Conservation (phyloP, 1,140 invertebrate genomes). For the Drosophila albomicans region DNA sequence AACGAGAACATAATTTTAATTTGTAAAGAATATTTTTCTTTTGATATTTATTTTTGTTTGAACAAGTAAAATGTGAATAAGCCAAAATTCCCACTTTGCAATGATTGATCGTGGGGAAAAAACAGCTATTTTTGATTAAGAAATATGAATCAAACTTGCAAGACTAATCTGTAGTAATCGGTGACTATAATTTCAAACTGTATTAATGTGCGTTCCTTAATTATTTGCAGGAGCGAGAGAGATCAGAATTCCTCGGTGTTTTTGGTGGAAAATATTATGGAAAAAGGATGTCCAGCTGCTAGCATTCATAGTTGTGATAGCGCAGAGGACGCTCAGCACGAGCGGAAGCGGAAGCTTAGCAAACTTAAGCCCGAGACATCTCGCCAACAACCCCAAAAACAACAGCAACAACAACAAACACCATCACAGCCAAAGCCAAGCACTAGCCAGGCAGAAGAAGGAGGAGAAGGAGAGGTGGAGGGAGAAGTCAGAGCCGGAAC, state of each 20-base stretch:
- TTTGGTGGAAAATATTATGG: constrained; percentile 68
- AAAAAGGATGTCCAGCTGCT: constrained; percentile 74
- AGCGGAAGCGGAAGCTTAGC: constrained; percentile 20
- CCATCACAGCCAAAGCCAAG: constrained; percentile 41
- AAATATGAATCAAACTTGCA: too few relatives aligned
- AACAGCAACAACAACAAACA: too few relatives aligned
- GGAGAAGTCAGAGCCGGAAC: constrained; percentile 21
- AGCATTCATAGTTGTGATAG: constrained; percentile 53
- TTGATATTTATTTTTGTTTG: too few relatives aligned
- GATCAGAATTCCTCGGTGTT: neutral
- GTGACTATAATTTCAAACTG: neutral
- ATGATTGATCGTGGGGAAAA: too few relatives aligned
- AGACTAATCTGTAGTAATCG: neutral
- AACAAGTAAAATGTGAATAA: too few relatives aligned
- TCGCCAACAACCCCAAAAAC: constrained; percentile 10
- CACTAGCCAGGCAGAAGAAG: constrained; percentile 54
- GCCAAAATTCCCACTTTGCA: too few relatives aligned
- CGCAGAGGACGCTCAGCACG: constrained; percentile 55
- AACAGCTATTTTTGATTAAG: too few relatives aligned
- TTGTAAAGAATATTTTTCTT: too few relatives aligned
- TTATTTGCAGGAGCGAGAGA: constrained; percentile 44
- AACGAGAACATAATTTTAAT: too few relatives aligned
- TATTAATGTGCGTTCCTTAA: neutral
- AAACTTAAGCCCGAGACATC: constrained; percentile 19
- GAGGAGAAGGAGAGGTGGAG: constrained; percentile 4